Evolutionary conservation across 1,140 invertebrate genomes (phyloP).

Genomic region (Nasonia vitripennis): DNA sequence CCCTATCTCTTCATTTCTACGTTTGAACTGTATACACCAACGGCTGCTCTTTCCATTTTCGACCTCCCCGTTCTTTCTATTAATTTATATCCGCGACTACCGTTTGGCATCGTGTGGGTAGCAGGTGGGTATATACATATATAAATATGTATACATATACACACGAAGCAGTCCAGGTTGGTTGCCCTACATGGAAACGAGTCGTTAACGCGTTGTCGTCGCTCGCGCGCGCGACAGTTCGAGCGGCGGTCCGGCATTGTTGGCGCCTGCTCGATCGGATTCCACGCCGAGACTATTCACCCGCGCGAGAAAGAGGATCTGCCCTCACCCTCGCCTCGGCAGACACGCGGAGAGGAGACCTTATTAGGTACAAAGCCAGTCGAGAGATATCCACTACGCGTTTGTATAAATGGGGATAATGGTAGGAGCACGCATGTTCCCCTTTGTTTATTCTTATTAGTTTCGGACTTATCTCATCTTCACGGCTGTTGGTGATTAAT

Average conservation of each 20-base stretch:
- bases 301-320: too few species aligned
- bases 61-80: background rate
- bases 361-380: conserved; percentile 43
- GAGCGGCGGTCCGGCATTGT: conserved; percentile 49
- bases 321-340: background rate
- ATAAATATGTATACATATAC: background rate
- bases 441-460: background rate
- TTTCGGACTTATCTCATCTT: too few species aligned
- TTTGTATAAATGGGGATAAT: background rate
- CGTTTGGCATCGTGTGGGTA: background rate
- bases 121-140: background rate
- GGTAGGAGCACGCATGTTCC: background rate
- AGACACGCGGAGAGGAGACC: background rate
- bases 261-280: conserved; percentile 53
- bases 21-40: background rate
- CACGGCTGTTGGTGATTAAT: too few species aligned
- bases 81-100: conserved; percentile 21
- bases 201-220: conserved; percentile 58
- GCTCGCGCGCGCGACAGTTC: conserved; percentile 36
- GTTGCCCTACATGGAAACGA: conserved; percentile 57
- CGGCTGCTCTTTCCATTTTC: background rate
- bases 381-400: background rate
- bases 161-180: background rate
- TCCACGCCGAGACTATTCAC: conserved; percentile 22
- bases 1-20: background rate